Percentiles rank a stretch among this genome's conserved stretches.
Conservation (phyloP, 2,113 vertebrate genomes). For the Festucalex cinctus region DNA sequence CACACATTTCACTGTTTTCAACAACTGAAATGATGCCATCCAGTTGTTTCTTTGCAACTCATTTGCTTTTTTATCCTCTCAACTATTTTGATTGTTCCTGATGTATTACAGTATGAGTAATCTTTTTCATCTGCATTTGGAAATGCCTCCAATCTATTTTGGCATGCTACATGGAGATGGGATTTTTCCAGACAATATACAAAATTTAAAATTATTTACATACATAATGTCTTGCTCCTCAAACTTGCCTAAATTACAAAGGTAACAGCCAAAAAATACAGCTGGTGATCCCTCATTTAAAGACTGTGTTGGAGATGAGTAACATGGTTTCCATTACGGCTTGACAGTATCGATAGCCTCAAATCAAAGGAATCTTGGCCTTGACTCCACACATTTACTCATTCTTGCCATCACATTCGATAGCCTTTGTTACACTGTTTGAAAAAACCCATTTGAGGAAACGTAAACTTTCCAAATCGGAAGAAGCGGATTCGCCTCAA, state of each 20-base stretch:
- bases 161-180: too few species aligned
- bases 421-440: conserved; percentile 3
- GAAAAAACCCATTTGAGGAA: conserved; percentile 2
- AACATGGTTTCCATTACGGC: neutral
- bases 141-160: too few species aligned
- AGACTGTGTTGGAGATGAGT: neutral
- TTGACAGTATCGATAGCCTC: conserved; percentile 4
- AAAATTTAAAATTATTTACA: neutral
- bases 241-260: neutral
- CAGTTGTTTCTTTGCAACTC: too few species aligned
- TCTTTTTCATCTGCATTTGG: too few species aligned
- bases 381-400: neutral
- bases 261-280: neutral
- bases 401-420: conserved; percentile 2
- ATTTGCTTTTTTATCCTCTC: too few species aligned
- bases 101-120: too few species aligned
- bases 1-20: neutral
- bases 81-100: too few species aligned
- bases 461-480: conserved; percentile 19
- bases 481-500: neutral
- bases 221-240: neutral
- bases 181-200: too few species aligned
- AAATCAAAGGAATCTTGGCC: conserved; percentile 13
- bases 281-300: neutral
- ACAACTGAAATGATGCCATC: neutral